phyloP scores from a whole-genome alignment of 2,797 vertebrate species.

The Botia almorhae region DNA sequence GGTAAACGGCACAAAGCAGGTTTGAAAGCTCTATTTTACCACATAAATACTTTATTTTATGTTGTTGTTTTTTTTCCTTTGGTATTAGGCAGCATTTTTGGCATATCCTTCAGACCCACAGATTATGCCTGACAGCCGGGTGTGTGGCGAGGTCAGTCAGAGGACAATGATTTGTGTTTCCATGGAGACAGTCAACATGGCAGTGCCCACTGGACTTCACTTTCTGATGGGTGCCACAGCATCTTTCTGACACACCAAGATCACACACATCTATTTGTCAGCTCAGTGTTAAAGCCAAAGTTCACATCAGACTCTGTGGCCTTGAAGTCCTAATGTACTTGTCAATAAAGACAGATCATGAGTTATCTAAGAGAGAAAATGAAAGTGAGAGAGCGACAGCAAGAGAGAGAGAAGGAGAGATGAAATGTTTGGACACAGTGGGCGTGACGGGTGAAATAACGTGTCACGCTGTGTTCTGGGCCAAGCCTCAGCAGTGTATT shows the following conservation, averaged over 20 bases:
- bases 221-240: constrained; percentile 1
- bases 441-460: constrained; percentile 37
- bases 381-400: neutral
- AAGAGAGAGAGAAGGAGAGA: neutral
- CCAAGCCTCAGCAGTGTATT: constrained; percentile 23
- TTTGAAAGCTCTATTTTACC: neutral
- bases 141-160: constrained; percentile 14
- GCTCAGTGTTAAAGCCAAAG: constrained; percentile 28
- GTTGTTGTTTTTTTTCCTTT: neutral
- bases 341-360: constrained; percentile 6
- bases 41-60: constrained; percentile 9
- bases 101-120: neutral
- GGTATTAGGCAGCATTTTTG: neutral
- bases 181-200: constrained; percentile 22
- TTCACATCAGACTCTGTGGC: constrained; percentile 24
- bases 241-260: constrained; percentile 9
- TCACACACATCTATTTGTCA: constrained; percentile 23
- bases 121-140: neutral
- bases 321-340: constrained; percentile 9
- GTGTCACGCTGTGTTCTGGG: constrained; percentile 43
- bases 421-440: constrained; percentile 24
- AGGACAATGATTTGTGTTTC: constrained; percentile 16
- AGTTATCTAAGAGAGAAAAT: neutral
- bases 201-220: constrained; percentile 14
- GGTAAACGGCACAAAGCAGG: constrained; percentile 36